Evolutionary conservation across 2,797 vertebrate species (phyloP).

Genomic region (Gastrophryne carolinensis): DNA sequence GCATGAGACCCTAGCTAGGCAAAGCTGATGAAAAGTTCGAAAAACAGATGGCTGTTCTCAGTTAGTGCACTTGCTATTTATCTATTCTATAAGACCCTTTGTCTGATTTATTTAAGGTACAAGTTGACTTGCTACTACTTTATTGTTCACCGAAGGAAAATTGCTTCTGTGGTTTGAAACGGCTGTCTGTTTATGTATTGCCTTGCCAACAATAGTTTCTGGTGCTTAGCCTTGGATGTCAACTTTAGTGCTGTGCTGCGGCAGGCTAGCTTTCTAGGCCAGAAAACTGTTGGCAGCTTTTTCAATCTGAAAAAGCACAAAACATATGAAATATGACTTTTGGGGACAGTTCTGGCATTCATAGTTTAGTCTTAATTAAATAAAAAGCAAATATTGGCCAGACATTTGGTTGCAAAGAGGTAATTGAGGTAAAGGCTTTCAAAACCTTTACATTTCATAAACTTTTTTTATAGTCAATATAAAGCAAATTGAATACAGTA

Average conservation of each 20-base stretch:
- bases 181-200: background rate
- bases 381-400: background rate
- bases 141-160: background rate
- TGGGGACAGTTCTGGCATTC: background rate
- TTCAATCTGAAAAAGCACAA: background rate
- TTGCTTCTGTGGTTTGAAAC: background rate
- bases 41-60: background rate
- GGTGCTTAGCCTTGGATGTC: background rate
- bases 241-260: background rate
- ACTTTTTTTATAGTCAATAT: too few species aligned
- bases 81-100: background rate
- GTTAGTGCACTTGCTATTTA: background rate
- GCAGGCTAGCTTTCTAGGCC: background rate
- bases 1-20: background rate
- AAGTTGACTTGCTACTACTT: background rate
- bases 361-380: background rate
- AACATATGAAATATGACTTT: background rate
- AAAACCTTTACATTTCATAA: too few species aligned
- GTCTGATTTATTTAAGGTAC: slow-evolving; percentile 5
- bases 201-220: background rate
- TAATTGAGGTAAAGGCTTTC: too few species aligned
- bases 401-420: background rate
- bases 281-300: background rate
- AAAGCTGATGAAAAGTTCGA: background rate
- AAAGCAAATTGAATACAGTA: too few species aligned